Conservation (phyloP, 2,797 vertebrate genomes). For the Sebastes trivittatus region DNA sequence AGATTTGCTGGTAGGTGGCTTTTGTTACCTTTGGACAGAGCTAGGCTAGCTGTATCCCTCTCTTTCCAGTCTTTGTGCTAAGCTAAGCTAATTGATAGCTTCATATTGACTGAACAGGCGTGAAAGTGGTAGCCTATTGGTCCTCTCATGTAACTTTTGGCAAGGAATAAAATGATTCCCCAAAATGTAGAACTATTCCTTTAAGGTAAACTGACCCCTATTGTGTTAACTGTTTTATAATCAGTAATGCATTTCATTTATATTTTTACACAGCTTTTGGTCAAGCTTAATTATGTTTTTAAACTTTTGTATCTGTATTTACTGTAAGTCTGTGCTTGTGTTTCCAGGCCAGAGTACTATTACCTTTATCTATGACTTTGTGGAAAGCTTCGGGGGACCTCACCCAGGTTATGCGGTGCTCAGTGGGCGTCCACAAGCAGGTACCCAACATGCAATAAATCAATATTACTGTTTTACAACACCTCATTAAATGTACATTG, state of each 20-base stretch:
- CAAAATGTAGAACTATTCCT: too few relatives aligned
- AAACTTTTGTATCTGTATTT: neutral
- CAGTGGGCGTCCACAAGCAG: conserved; percentile 76
- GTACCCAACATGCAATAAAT: conserved; percentile 47
- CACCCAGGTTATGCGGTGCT: conserved; percentile 79
- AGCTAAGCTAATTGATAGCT: neutral
- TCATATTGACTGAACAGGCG: neutral
- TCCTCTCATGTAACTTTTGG: neutral
- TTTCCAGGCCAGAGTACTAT: conserved; percentile 79
- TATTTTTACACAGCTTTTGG: neutral
- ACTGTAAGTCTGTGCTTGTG: conserved; percentile 17
- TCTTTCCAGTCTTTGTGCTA: neutral
- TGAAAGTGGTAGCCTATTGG: neutral
- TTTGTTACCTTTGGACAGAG: too few relatives aligned
- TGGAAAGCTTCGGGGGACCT: conserved; percentile 77
- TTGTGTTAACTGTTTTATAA: neutral
- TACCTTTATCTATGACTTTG: conserved; percentile 81
- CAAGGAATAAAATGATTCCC: too few relatives aligned
- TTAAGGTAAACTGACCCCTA: neutral
- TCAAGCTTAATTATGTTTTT: neutral
- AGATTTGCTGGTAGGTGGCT: too few relatives aligned
- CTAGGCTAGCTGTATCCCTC: too few relatives aligned
- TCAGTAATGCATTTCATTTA: neutral
- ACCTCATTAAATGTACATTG: neutral
- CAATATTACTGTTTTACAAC: neutral